A percentile compares a stretch with the other conserved stretches of the same genome.
Conservation (phyloP, 2,113 vertebrate species). For the Myiozetetes cayanensis region DNA sequence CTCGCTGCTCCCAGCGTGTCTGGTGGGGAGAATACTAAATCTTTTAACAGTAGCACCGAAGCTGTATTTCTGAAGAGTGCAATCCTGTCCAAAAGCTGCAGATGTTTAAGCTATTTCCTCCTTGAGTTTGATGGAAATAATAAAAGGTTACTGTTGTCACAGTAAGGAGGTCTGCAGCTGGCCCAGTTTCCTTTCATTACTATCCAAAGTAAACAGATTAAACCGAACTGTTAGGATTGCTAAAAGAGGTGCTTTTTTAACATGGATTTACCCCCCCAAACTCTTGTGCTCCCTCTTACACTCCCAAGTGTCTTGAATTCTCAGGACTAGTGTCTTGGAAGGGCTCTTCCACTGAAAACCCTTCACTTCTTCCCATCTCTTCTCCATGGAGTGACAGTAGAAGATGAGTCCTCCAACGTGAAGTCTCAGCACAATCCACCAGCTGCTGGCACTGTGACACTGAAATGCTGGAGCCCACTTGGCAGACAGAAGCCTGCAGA, state of each 20-base stretch:
- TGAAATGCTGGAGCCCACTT: not conserved
- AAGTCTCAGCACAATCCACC: not conserved
- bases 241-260: constrained; percentile 64
- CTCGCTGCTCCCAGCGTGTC: constrained; percentile 29
- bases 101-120: constrained; percentile 82
- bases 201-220: constrained; percentile 79
- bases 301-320: not conserved
- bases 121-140: constrained; percentile 76
- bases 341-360: not conserved
- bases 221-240: constrained; percentile 66
- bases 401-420: not conserved
- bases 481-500: not conserved
- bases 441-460: not conserved
- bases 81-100: constrained; percentile 73
- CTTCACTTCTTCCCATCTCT: not conserved
- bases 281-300: not conserved
- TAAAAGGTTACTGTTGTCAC: constrained; percentile 80
- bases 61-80: constrained; percentile 56
- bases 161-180: constrained; percentile 81
- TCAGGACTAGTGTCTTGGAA: not conserved
- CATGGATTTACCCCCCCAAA: constrained; percentile 28
- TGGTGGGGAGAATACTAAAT: constrained; percentile 59
- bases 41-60: constrained; percentile 71
- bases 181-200: constrained; percentile 77
- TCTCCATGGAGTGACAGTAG: not conserved